Evolutionary conservation across 2,113 vertebrate genomes (phyloP).

Genomic region (Recurvirostra avosetta): DNA sequence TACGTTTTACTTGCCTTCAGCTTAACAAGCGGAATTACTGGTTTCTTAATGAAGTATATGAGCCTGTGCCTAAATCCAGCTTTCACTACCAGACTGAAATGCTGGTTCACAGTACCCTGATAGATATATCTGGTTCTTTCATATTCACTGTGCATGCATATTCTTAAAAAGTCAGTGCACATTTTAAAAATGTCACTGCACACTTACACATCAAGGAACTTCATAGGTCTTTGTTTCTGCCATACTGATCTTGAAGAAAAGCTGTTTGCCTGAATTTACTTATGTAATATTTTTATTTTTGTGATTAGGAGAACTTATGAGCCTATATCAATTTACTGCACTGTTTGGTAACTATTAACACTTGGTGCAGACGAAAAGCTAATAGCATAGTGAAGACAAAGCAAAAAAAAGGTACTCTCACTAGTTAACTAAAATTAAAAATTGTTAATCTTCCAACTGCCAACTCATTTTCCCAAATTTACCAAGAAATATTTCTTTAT

Average conservation of each 20-base stretch:
- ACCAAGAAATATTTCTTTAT: neutral
- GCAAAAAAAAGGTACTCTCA: neutral
- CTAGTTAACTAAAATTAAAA: neutral
- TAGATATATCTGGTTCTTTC: neutral
- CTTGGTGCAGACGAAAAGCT: neutral
- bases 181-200: constrained; percentile 52
- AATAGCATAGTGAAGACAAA: neutral
- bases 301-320: neutral
- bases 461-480: neutral
- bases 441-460: neutral
- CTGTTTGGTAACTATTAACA: neutral
- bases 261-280: neutral
- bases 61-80: neutral
- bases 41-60: neutral
- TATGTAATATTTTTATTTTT: neutral
- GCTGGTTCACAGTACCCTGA: neutral
- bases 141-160: neutral
- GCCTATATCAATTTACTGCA: neutral
- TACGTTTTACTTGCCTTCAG: constrained; percentile 25
- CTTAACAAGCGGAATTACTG: neutral
- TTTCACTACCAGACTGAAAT: neutral
- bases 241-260: neutral
- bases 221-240: neutral
- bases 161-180: constrained; percentile 39
- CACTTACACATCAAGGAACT: neutral